phyloP scores from a whole-genome alignment of 2,888 invertebrate genomes.

The Diplolepis rosae region DNA sequence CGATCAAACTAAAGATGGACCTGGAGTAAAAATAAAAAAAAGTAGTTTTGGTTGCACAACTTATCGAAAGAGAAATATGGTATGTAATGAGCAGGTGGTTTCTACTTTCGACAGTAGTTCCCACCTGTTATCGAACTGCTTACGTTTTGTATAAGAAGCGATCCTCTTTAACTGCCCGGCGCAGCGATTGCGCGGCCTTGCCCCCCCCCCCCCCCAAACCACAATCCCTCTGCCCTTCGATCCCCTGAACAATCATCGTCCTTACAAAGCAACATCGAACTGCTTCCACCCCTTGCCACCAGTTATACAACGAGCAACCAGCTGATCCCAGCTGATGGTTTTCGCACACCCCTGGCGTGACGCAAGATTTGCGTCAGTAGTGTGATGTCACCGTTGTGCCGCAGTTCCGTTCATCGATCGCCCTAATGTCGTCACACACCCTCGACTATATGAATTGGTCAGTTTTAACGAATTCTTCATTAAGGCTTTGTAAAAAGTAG shows the following conservation, averaged over 20 bases:
- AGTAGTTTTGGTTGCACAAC: not conserved
- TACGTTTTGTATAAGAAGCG: constrained; percentile 40
- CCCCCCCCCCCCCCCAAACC: constrained; percentile 39
- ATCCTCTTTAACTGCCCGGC: constrained; percentile 51
- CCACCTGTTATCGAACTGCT: not conserved
- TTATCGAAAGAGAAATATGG: not conserved
- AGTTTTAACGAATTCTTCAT: constrained; percentile 10
- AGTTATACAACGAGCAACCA: constrained; percentile 71
- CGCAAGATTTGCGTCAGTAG: constrained; percentile 65
- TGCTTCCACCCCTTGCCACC: constrained; percentile 73
- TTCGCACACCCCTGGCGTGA: constrained; percentile 52
- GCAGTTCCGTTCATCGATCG: constrained; percentile 72
- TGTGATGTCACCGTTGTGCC: constrained; percentile 70
- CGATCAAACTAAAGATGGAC: constrained; percentile 23
- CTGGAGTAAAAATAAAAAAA: not conserved
- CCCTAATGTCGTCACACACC: constrained; percentile 16
- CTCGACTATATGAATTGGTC: constrained; percentile 19
- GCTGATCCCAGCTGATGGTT: constrained; percentile 58
- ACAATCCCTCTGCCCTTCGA: constrained; percentile 74
- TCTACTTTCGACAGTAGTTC: not conserved
- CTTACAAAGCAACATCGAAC: constrained; percentile 74
- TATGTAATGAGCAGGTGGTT: not conserved
- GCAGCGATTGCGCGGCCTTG: constrained; percentile 49
- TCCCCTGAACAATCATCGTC: constrained; percentile 68
- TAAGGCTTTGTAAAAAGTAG: no score